Evolutionary conservation across 2,888 invertebrate genomes (phyloP), one percentile per base, ranked within the genome.

Genomic region (Limnephilus marmoratus): DNA sequence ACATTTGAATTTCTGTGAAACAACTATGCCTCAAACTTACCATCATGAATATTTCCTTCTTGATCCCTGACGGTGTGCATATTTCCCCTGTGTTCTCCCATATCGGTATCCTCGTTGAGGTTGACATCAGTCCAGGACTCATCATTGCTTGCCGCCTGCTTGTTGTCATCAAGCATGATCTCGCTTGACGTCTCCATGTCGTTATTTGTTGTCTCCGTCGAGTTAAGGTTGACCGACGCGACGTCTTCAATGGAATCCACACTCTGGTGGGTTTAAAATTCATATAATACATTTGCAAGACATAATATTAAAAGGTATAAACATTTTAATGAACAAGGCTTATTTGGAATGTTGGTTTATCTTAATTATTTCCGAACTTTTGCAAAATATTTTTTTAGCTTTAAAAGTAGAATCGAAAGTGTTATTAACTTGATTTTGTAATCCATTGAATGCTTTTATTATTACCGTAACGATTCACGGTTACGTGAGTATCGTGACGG

Each of bases 41-140:
- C 94, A 92, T 94, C 94, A 91, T 96, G 95, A 24, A 96, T 96
- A 94, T 97, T 97, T 31, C 97, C 98, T 94, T 98, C 98, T 94
- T 97, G 97, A 94, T 98, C 98, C 85, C 97, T 95, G 12, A 96
- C 95, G 92, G 96, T 95, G 81, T 95, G 95, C 88, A 97, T 97
- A 0, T 91, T 93, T 94, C 97, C 97, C 93, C 96, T 95, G 93
- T 96, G 96, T 94, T 96, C 97, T 80, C 95, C 95, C 37, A 95
- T 94, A 93, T 97, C 97, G 1, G 97, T 97, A 93, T 98, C 98
- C 95, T 99, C 98, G 94, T 99, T 98, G 90, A 99, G 96, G 95
- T 98, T 99, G 82, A 99, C 98, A 94, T 99, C 98, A 1, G 98
- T 98, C 99, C 99, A 99, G 89, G 98, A 98, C 94, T 98, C 98